These are phyloP conservation scores for Rhinogobius similis DNA, from an alignment of 2,113 vertebrate genomes.

Conservation along the genomic window DNA sequence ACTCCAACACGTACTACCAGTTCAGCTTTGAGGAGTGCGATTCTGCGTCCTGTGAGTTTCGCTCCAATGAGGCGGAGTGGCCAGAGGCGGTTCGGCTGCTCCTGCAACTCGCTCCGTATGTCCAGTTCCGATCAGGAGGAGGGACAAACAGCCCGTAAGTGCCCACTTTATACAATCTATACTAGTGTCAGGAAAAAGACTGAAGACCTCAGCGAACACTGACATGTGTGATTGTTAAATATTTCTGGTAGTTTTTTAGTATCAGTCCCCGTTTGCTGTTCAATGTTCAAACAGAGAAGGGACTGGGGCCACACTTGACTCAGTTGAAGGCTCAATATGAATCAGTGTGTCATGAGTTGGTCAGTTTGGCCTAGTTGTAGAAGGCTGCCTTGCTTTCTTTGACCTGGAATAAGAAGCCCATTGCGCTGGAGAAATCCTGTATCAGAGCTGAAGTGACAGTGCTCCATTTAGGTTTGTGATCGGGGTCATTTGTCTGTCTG, in stretches of 20 bases:
- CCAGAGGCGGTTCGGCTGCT: conserved; percentile 90
- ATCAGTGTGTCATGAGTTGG: conserved; percentile 5
- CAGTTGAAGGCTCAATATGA: background rate
- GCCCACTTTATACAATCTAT: background rate
- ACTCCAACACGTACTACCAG: conserved; percentile 92
- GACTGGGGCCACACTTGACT: background rate
- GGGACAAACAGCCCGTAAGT: conserved; percentile 89
- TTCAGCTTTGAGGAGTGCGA: conserved; percentile 95
- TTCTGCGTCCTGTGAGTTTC: conserved; percentile 89
- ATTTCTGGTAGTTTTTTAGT: too few species aligned
- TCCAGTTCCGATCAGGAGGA: conserved; percentile 80
- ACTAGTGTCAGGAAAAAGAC: background rate
- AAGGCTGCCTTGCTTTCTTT: conserved; percentile 20
- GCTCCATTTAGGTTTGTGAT: conserved; percentile 27
- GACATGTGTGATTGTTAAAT: too few species aligned
- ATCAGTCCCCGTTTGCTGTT: too few species aligned
- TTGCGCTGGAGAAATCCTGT: conserved; percentile 17
- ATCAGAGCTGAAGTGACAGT: conserved; percentile 33
- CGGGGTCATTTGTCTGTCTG: conserved; percentile 46
- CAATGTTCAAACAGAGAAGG: too few species aligned
- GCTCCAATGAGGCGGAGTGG: conserved; percentile 88
- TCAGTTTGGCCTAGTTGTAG: conserved; percentile 10
- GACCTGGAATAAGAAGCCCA: conserved; percentile 42
- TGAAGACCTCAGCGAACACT: background rate
- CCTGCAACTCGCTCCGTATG: conserved; percentile 86